Evolutionary conservation across 2,113 vertebrate genomes (phyloP).

Genomic region (Pseudopipra pipra): DNA sequence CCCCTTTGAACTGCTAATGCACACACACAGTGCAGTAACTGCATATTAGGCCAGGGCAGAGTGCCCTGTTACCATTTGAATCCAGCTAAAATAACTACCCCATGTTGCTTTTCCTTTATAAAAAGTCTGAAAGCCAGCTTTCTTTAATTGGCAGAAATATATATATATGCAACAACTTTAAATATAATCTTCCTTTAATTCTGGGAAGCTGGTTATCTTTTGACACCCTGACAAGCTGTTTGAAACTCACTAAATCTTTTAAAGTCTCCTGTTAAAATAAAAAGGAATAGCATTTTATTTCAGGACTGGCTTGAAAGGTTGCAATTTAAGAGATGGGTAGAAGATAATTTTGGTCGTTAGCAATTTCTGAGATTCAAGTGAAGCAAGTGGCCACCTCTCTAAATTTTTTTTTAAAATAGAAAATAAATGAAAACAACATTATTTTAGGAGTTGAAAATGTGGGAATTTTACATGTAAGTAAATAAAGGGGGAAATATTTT

Average conservation of each 20-base stretch:
- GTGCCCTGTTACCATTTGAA: not conserved
- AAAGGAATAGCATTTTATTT: constrained; percentile 27
- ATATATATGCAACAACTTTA: constrained; percentile 17
- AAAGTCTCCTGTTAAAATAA: constrained; percentile 11
- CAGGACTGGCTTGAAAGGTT: not conserved
- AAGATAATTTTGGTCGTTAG: not conserved
- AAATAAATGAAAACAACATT: not conserved
- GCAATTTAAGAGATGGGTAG: not conserved
- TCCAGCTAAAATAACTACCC: not conserved
- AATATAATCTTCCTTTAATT: constrained; percentile 39
- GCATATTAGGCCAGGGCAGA: not conserved
- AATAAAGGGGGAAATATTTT: not conserved
- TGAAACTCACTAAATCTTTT: constrained; percentile 10
- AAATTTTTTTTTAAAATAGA: not conserved
- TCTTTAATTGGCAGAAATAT: not conserved
- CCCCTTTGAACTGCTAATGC: not conserved
- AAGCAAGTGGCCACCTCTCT: not conserved
- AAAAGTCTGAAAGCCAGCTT: not conserved
- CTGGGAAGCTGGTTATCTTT: constrained; percentile 36
- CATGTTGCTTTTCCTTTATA: not conserved
- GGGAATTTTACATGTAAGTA: not conserved
- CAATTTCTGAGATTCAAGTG: not conserved
- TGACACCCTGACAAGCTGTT: constrained; percentile 51
- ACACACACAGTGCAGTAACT: not conserved
- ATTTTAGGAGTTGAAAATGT: not conserved